Evolutionary conservation across 1,140 invertebrate species (phyloP), one percentile per base, ranked within the genome.

Genomic region (Helicoverpa zea): DNA sequence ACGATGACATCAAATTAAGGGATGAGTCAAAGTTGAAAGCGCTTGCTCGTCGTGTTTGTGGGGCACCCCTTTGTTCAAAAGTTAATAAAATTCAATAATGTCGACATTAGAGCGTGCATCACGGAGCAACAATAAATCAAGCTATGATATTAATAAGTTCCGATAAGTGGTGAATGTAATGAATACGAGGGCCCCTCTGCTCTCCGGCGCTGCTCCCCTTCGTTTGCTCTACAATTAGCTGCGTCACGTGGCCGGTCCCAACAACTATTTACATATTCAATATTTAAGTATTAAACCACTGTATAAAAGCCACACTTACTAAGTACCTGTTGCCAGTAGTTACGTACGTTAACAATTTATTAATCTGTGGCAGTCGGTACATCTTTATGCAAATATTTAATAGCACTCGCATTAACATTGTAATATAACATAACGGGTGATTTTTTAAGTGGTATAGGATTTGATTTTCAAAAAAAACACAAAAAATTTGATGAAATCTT

Each of bases 21-120:
- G 35, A 16, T 30, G n/a, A 47, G 30, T 64, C 11, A n/a, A 63
- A 64, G 63, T 35, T 64, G 30, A 64, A 64, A 64, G 35, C 63
- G 14, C 10, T 43, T 35, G 35, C 13, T 43, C 5, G 3, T 4
- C 29, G 35, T 16, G 14, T 7, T 43, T 3, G 14, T 11, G 63
- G 13, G 47, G 18, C n/a, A 7, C 5, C 64, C 47, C 64, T 68
- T 68, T 51, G 14, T 29, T 13, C 4, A 11, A 70, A 70, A 72
- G 49, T 72, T 72, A 72, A 72, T 72, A 72, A 72, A 72, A 30
- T 72, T 30, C 49, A 72, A 72, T 72, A 72, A 72, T 72, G 68
- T 52, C 49, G 18, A n/a, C 49, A 52, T 52, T 16, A 29, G 68
- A 29, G 47, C 47, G 47, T 23, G 68, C 68, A 43, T 68, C 68